Evolutionary conservation across 2,113 vertebrate species (phyloP).

Genomic region (Urocitellus parryii): DNA sequence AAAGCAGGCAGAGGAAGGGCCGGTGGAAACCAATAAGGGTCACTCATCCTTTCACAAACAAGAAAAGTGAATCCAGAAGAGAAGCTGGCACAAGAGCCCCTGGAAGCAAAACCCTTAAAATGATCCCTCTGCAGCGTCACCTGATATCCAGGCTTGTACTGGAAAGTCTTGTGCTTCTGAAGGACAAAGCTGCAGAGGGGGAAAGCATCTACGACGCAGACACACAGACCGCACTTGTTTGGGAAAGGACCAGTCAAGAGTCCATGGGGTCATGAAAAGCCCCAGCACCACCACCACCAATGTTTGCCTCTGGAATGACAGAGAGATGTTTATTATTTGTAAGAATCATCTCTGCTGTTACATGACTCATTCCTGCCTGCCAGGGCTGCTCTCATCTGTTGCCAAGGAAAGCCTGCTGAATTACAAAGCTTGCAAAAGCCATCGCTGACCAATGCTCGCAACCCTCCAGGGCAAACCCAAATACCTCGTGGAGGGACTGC

Average conservation of each 20-base stretch:
- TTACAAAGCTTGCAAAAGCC: conserved; percentile 72
- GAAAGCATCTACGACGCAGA: not conserved
- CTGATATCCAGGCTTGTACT: not conserved
- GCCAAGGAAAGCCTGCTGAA: conserved; percentile 77
- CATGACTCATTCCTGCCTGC: conserved; percentile 77
- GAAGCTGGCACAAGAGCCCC: not conserved
- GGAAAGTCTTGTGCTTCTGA: not conserved
- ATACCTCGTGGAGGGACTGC: not conserved
- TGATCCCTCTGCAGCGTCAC: not conserved
- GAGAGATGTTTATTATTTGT: conserved; percentile 82
- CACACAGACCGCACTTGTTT: not conserved
- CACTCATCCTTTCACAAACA: not conserved
- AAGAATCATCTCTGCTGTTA: conserved; percentile 78
- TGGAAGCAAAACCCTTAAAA: not conserved
- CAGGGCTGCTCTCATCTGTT: conserved; percentile 81
- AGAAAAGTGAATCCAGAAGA: not conserved
- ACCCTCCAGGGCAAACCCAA: not conserved
- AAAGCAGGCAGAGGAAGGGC: not conserved
- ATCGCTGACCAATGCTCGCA: conserved; percentile 29
- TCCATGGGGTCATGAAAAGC: conserved; percentile 56
- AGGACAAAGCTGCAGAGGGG: not conserved
- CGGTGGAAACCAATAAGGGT: not conserved
- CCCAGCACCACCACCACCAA: conserved; percentile 59
- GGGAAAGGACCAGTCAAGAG: conserved; percentile 45
- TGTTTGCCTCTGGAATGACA: conserved; percentile 79